Conservation (phyloP, 2,888 invertebrate species). For the Epsilonema sp. region DNA sequence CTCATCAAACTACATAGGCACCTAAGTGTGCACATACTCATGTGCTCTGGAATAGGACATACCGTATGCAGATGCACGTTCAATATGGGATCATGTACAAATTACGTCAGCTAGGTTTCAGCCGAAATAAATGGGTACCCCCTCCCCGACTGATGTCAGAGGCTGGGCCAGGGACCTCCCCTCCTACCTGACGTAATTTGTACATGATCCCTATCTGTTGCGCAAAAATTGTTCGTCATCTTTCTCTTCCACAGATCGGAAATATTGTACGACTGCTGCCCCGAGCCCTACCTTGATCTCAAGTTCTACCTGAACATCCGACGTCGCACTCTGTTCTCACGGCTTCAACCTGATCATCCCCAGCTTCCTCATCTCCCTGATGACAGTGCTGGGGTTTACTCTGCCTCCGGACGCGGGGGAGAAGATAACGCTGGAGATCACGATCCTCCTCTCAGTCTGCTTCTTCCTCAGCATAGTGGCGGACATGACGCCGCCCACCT, state of each 20-base stretch:
- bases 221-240: no score
- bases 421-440: constrained; percentile 59
- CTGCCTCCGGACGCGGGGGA: constrained; percentile 96
- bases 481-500: constrained; percentile 62
- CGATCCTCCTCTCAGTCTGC: constrained; percentile 58
- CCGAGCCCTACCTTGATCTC: constrained; percentile 53
- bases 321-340: constrained; percentile 87
- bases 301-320: constrained; percentile 88
- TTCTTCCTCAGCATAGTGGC: constrained; percentile 92
- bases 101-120: no score
- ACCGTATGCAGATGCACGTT: no score
- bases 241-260: neutral
- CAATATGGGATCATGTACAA: no score
- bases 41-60: no score
- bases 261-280: neutral
- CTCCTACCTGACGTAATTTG: no score
- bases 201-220: no score
- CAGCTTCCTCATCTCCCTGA: constrained; percentile 90
- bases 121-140: no score
- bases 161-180: no score
- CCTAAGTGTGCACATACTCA: no score
- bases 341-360: constrained; percentile 98
- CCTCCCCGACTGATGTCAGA: no score
- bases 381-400: constrained; percentile 93
- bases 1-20: neutral